Conservation (phyloP, 2,797 vertebrate species). For the Eleutherodactylus coqui region DNA sequence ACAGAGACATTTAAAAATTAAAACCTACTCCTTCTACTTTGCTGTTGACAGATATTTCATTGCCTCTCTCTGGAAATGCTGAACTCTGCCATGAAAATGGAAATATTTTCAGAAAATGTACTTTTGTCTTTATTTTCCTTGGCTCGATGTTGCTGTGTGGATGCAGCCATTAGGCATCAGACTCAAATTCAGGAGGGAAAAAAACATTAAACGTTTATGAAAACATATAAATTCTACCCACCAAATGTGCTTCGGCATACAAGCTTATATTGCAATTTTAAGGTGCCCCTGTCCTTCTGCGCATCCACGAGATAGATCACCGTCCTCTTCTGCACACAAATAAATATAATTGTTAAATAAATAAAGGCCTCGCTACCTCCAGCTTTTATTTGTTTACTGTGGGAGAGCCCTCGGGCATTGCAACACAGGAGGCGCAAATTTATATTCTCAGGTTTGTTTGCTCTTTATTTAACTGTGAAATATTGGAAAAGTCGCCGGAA, state of each 20-base stretch:
- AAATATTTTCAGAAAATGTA: slow-evolving; percentile 61
- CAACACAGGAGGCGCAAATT: neutral
- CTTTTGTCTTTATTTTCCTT: slow-evolving; percentile 63
- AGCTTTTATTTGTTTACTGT: slow-evolving; percentile 46
- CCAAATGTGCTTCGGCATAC: slow-evolving; percentile 47
- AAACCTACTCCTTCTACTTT: slow-evolving; percentile 49
- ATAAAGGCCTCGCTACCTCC: slow-evolving; percentile 45
- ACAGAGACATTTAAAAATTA: slow-evolving; percentile 57
- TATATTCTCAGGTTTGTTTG: neutral
- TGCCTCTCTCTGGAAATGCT: slow-evolving; percentile 58
- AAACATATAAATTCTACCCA: slow-evolving; percentile 61
- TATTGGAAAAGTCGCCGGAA: neutral
- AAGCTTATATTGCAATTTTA: slow-evolving; percentile 54
- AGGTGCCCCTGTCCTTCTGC: slow-evolving; percentile 30
- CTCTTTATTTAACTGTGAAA: slow-evolving; percentile 21
- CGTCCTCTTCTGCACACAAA: slow-evolving; percentile 45
- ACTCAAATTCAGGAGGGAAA: slow-evolving; percentile 60
- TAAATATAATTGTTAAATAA: slow-evolving; percentile 56
- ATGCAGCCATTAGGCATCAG: slow-evolving; percentile 59
- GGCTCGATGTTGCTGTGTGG: slow-evolving; percentile 57
- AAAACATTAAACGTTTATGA: slow-evolving; percentile 63
- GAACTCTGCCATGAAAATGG: slow-evolving; percentile 60
- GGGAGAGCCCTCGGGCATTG: slow-evolving; percentile 22
- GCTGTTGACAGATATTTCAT: slow-evolving; percentile 59
- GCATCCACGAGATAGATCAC: slow-evolving; percentile 36